These are phyloP conservation scores for Trypoxylus dichotomus DNA, from an alignment of 1,140 invertebrate species.

Conservation along the genomic window DNA sequence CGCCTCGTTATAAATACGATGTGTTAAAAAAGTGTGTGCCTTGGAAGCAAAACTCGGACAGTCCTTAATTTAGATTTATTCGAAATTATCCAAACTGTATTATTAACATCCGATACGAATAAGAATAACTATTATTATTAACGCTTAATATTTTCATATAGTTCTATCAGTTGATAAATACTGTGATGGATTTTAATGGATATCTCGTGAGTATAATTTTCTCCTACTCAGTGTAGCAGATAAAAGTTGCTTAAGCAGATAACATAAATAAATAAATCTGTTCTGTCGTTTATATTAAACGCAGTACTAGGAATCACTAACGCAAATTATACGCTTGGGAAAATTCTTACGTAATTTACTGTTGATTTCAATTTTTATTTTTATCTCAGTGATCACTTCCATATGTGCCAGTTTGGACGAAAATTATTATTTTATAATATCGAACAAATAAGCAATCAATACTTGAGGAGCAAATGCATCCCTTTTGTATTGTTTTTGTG, in stretches of 20 bases:
- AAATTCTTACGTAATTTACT: no score
- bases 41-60: background rate
- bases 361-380: no score
- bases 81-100: background rate
- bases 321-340: no score
- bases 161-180: background rate
- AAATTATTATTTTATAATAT: no score
- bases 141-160: background rate
- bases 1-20: background rate
- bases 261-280: background rate
- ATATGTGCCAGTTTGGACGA: no score
- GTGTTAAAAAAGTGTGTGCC: background rate
- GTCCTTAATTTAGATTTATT: background rate
- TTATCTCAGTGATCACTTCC: no score
- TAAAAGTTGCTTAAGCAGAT: background rate
- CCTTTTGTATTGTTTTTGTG: no score
- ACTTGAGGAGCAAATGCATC: no score
- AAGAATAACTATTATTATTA: constrained; percentile 13
- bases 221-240: background rate
- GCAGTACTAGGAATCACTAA: no score
- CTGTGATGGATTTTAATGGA: background rate
- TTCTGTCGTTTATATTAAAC: no score
- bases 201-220: background rate
- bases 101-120: background rate
- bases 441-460: no score